Percentiles rank a stretch among this genome's conserved stretches.
Evolutionary conservation across 2,113 vertebrate genomes (phyloP).

Genomic region (Setophaga coronata): DNA sequence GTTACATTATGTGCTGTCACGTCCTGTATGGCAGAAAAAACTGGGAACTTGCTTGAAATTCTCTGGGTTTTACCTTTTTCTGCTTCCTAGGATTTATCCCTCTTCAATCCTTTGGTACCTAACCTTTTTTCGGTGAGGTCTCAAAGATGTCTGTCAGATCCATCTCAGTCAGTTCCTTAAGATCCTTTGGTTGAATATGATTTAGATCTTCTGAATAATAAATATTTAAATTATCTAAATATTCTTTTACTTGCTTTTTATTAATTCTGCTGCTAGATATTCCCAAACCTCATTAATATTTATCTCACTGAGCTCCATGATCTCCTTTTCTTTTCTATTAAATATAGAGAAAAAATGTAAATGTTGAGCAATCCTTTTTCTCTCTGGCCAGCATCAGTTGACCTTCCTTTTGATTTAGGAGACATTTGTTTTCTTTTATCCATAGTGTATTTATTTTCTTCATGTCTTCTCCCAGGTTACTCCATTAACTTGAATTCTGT

Average conservation of each 20-base stretch:
- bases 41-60: slow-evolving; percentile 37
- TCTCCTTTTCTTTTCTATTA: slow-evolving; percentile 42
- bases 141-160: slow-evolving; percentile 36
- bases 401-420: slow-evolving; percentile 33
- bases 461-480: background rate
- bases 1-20: slow-evolving; percentile 47
- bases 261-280: slow-evolving; percentile 74
- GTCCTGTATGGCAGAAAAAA: slow-evolving; percentile 42
- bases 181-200: slow-evolving; percentile 56
- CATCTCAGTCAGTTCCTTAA: slow-evolving; percentile 30
- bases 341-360: slow-evolving; percentile 40
- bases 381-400: background rate
- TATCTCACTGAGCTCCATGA: slow-evolving; percentile 50
- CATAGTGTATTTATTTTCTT: slow-evolving; percentile 33
- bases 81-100: slow-evolving; percentile 40
- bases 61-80: background rate
- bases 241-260: slow-evolving; percentile 74
- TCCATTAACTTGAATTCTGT: background rate
- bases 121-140: slow-evolving; percentile 33
- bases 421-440: slow-evolving; percentile 31
- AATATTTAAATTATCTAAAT: slow-evolving; percentile 78
- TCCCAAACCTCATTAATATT: slow-evolving; percentile 77
- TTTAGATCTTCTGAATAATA: slow-evolving; percentile 66
- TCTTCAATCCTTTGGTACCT: slow-evolving; percentile 47
- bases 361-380: background rate